Conservation (phyloP, 1,140 invertebrate genomes). For the Rhopalosiphum maidis region DNA sequence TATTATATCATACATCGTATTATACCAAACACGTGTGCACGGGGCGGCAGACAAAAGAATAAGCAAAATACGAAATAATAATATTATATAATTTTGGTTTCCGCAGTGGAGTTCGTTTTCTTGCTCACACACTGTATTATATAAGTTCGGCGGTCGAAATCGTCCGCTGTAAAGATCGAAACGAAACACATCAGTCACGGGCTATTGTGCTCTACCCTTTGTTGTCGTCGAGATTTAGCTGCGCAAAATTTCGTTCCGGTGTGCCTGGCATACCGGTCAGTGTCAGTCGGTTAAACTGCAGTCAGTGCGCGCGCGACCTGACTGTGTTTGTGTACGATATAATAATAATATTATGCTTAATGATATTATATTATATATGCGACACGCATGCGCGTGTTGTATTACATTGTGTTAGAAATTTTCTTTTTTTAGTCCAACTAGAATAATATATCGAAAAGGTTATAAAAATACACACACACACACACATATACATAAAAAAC, state of each 20-base stretch:
- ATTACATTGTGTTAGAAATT: background rate
- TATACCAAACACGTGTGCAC: background rate
- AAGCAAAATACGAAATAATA: background rate
- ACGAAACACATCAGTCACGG: slow-evolving; percentile 51
- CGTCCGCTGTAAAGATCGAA: slow-evolving; percentile 21
- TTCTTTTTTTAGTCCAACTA: background rate
- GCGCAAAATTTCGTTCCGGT: slow-evolving; percentile 35
- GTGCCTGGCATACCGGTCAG: slow-evolving; percentile 12
- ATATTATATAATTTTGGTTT: background rate
- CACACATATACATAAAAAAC: background rate
- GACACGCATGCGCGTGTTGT: background rate
- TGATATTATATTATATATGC: background rate
- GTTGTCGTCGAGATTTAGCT: slow-evolving; percentile 43
- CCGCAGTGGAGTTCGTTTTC: background rate
- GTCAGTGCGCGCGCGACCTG: background rate
- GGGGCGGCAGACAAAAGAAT: background rate
- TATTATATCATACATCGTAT: background rate
- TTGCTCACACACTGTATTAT: background rate
- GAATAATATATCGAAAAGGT: background rate
- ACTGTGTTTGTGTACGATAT: background rate
- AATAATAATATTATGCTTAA: too few species aligned
- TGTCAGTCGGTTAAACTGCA: slow-evolving; percentile 41
- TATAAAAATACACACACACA: background rate
- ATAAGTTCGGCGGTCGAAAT: slow-evolving; percentile 25
- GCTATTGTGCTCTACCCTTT: slow-evolving; percentile 38